Conservation (phyloP, 2,888 invertebrate genomes). For the Mongoloraphidia duomilia region DNA sequence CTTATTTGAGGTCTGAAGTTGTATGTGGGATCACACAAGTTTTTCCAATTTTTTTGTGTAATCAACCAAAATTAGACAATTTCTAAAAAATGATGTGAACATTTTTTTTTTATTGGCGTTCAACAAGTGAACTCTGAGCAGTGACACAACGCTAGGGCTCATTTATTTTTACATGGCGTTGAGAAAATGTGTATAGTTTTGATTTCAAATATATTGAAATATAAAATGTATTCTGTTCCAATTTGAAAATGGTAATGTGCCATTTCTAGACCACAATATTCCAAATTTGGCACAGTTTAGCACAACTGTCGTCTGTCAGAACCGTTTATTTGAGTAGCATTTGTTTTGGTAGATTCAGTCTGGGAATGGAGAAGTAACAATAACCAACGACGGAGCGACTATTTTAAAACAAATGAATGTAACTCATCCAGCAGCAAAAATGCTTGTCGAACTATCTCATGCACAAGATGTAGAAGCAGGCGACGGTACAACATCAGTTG, state of each 20-base stretch:
- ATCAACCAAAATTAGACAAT: neutral
- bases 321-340: neutral
- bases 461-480: conserved; percentile 99
- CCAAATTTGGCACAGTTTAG: too few relatives aligned
- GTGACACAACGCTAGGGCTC: too few relatives aligned
- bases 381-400: conserved; percentile 99
- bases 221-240: too few relatives aligned
- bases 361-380: conserved; percentile 94
- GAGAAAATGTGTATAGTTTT: too few relatives aligned
- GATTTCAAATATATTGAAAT: too few relatives aligned
- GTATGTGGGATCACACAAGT: neutral
- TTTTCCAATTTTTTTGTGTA: neutral
- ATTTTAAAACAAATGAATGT: conserved; percentile 99
- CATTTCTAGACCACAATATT: too few relatives aligned
- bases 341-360: conserved; percentile 68
- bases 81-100: too few relatives aligned
- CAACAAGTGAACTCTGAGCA: too few relatives aligned
- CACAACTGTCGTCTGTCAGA: too few relatives aligned
- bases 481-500: conserved; percentile 98
- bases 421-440: conserved; percentile 95
- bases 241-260: too few relatives aligned
- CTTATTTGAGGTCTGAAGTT: neutral
- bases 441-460: conserved; percentile 96
- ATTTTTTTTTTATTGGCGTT: too few relatives aligned
- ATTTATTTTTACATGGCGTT: too few relatives aligned